Evolutionary conservation across 2,797 vertebrate species (phyloP), one percentile per base, ranked within the genome.

Genomic region (Paramormyrops hopkinsi): DNA sequence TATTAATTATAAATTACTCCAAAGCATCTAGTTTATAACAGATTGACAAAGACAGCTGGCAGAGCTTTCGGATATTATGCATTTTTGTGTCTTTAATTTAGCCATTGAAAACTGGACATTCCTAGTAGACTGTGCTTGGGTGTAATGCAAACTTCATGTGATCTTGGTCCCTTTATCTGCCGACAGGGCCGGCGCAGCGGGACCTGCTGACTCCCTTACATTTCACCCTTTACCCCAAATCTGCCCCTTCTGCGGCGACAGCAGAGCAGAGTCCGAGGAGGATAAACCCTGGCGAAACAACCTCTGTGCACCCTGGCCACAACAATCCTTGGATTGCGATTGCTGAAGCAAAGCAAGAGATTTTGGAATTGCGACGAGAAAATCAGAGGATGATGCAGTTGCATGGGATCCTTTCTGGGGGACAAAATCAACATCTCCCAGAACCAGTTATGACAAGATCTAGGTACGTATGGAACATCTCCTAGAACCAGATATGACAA

Each of bases 141-240:
- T 44, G 73, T 79, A 11, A 44, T 17, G 17, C 41, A 82, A 11
- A 46, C 76, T 8, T 82, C 37, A 82, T 46, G 41, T 46, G 76
- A 82, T 22, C 7, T n/a, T 0, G 22, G n/a, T 51, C 4, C 46
- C 7, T 29, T 12, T 25, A 82, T 29, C 91, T 22, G 90, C 87
- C 12, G 89, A 37, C 88, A 96, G 95, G 92, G 12, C 90, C 62
- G 33, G 69, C 85, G n/a, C 92, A 94, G 88, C 89, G 88, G 59
- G 90, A 93, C 62, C 92, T 96, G 44, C 92, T 96, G 56, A 95
- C 96, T 0, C 96, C 96, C 0, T 96, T 95, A 1, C 95, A 96
- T 92, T 96, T 96, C 85, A 65, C 92, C 86, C 89, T 91, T 0
- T 92, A 88, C 89, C 82, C 46, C 51, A 91, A 91, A 37, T 50